phyloP scores from a whole-genome alignment of 1,140 invertebrate species.

The Bicyclus anynana region DNA sequence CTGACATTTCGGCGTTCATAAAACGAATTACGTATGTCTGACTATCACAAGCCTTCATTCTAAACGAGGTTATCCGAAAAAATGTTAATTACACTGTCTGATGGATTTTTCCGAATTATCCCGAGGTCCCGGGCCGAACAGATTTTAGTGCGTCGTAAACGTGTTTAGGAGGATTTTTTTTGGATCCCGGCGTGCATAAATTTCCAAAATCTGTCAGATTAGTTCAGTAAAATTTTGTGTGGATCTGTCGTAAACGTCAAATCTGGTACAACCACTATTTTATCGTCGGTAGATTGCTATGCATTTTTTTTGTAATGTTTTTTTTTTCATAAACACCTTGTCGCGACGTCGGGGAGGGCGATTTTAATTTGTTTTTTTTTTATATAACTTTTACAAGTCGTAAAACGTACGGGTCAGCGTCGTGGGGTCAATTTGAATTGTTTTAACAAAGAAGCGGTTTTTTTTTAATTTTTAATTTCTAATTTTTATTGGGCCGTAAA shows the following conservation, averaged over 20 bases:
- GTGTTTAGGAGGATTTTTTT: constrained; percentile 30
- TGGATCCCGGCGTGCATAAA: constrained; percentile 49
- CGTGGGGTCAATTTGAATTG: constrained; percentile 55
- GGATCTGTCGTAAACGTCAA: constrained; percentile 66
- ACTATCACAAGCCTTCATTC: no score
- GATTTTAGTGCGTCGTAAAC: constrained; percentile 57
- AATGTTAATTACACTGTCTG: constrained; percentile 50
- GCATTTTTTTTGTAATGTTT: constrained; percentile 18
- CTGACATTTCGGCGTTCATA: no score
- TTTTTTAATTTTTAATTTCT: constrained; percentile 41
- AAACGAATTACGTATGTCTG: no score
- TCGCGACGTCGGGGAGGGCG: constrained; percentile 22
- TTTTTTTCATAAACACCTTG: constrained; percentile 36
- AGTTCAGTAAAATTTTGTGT: constrained; percentile 61
- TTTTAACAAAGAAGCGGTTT: constrained; percentile 45
- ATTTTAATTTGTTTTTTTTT: constrained; percentile 39
- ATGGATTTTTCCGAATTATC: constrained; percentile 47
- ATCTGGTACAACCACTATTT: constrained; percentile 39
- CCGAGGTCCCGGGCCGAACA: constrained; percentile 33
- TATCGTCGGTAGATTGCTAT: constrained; percentile 30
- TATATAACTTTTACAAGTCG: constrained; percentile 44
- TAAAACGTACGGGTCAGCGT: constrained; percentile 39
- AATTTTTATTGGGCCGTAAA: constrained; percentile 42
- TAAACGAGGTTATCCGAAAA: constrained; percentile 13
- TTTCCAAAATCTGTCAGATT: constrained; percentile 62